Evolutionary conservation across 2,888 invertebrate genomes (phyloP).

Genomic region (Diaphora mendica): DNA sequence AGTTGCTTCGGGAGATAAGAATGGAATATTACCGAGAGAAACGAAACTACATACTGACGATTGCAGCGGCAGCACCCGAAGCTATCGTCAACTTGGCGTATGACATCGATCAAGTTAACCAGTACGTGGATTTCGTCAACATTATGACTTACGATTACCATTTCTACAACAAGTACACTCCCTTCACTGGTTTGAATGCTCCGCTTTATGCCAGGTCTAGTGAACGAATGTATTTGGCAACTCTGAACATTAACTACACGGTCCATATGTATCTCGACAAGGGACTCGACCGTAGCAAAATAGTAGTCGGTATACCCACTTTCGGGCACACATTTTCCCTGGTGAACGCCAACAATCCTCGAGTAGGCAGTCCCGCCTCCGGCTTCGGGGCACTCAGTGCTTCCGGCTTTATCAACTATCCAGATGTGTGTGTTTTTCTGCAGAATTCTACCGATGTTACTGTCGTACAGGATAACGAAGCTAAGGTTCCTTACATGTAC

Average conservation of each 20-base stretch:
- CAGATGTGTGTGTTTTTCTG: conserved; percentile 90
- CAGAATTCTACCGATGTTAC: conserved; percentile 80
- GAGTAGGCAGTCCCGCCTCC: conserved; percentile 89
- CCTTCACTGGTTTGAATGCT: conserved; percentile 94
- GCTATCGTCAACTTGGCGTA: conserved; percentile 92
- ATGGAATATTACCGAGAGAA: conserved; percentile 88
- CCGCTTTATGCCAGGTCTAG: conserved; percentile 89
- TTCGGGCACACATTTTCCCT: conserved; percentile 93
- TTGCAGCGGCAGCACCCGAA: conserved; percentile 93
- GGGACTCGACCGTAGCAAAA: conserved; percentile 92
- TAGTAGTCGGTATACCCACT: conserved; percentile 94
- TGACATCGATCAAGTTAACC: conserved; percentile 91
- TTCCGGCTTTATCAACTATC: conserved; percentile 91
- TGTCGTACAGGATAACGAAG: conserved; percentile 88
- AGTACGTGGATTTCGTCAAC: conserved; percentile 94
- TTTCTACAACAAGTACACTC: conserved; percentile 90
- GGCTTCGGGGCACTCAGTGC: conserved; percentile 89
- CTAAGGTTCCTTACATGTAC: conserved; percentile 92
- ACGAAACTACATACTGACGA: conserved; percentile 88
- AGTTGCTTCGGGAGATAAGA: conserved; percentile 90
- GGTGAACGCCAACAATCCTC: conserved; percentile 88
- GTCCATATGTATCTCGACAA: conserved; percentile 91
- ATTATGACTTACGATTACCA: conserved; percentile 98
- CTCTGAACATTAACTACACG: conserved; percentile 93
- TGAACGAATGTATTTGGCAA: conserved; percentile 89